Evolutionary conservation across 1,140 invertebrate genomes (phyloP).

Genomic region (Thalassaphorura encarpata): DNA sequence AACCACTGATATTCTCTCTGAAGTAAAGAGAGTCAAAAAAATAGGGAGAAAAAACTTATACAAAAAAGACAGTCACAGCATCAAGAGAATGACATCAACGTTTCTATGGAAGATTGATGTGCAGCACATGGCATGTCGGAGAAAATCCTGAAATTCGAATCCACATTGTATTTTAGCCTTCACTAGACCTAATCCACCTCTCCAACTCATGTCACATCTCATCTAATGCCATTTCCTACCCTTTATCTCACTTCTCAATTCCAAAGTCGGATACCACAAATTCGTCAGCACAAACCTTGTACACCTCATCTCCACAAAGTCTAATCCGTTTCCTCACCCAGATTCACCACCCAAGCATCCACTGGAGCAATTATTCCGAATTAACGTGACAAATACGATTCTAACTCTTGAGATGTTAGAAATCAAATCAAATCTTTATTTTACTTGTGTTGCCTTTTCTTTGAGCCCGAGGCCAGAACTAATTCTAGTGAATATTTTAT

Average conservation of each 20-base stretch:
- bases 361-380: too few relatives aligned
- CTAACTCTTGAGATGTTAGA: too few relatives aligned
- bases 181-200: constrained; percentile 23
- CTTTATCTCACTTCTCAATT: not conserved
- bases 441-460: too few relatives aligned
- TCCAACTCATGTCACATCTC: not conserved
- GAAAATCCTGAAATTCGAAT: constrained; percentile 30
- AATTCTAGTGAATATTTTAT: too few relatives aligned
- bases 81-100: constrained; percentile 29
- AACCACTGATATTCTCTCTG: constrained; percentile 20
- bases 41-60: constrained; percentile 20
- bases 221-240: constrained; percentile 1
- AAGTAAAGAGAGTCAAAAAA: constrained; percentile 5
- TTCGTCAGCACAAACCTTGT: too few relatives aligned
- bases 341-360: too few relatives aligned
- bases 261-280: not conserved
- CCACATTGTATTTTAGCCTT: constrained; percentile 25
- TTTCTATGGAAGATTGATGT: constrained; percentile 34
- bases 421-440: too few relatives aligned
- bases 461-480: too few relatives aligned
- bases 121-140: constrained; percentile 28
- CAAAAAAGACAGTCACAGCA: constrained; percentile 25
- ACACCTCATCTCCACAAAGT: too few relatives aligned
- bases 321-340: too few relatives aligned
- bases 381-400: too few relatives aligned